Percentiles rank a stretch among this genome's conserved stretches.
Evolutionary conservation across 2,113 vertebrate genomes (phyloP).

Genomic region (Chaetorhynchus papuensis): DNA sequence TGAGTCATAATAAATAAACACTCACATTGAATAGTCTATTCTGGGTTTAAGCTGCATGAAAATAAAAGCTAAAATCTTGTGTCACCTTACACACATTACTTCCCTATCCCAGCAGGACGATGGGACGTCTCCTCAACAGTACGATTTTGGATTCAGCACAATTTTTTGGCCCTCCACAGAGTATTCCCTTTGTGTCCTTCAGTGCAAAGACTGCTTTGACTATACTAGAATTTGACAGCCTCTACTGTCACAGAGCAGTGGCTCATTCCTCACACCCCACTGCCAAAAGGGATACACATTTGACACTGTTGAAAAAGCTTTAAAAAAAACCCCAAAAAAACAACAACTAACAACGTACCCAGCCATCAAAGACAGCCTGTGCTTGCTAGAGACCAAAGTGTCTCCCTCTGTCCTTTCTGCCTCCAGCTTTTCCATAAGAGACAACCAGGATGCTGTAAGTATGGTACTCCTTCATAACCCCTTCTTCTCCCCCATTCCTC

Average conservation of each 20-base stretch:
- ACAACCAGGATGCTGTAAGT: background rate
- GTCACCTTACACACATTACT: background rate
- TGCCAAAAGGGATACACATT: background rate
- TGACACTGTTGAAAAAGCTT: background rate
- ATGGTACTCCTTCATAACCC: background rate
- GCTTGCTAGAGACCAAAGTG: background rate
- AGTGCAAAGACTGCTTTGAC: background rate
- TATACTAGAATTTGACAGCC: accelerated
- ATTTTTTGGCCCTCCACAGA: background rate
- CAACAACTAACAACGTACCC: background rate
- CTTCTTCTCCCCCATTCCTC: background rate
- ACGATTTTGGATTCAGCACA: background rate
- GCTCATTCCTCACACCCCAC: background rate
- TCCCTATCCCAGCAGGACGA: background rate
- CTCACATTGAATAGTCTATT: background rate
- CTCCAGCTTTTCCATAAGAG: background rate
- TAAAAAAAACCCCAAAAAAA: too few species aligned
- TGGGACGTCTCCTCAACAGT: background rate
- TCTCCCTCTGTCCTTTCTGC: background rate
- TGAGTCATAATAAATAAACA: background rate
- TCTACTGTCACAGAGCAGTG: background rate
- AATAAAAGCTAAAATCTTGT: background rate
- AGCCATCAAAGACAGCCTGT: background rate
- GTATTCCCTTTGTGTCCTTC: background rate
- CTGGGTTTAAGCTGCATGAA: background rate